These are phyloP conservation scores for Orussus abietinus DNA, from an alignment of 1,140 invertebrate genomes.

Conservation along the genomic window DNA sequence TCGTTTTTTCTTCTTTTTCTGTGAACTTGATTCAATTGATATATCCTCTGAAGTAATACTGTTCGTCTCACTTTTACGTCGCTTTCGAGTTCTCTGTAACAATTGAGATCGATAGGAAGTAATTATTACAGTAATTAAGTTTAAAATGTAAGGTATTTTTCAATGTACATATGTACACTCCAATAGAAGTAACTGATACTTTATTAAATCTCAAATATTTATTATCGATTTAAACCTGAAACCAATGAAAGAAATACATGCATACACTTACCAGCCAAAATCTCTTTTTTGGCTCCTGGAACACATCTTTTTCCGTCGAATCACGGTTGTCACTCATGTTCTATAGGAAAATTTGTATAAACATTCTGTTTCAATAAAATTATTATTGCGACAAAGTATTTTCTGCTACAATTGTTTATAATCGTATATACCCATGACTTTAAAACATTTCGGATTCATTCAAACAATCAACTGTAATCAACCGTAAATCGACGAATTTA, in stretches of 20 bases:
- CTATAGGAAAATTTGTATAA: slow-evolving; percentile 3
- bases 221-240: background rate
- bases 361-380: slow-evolving; percentile 3
- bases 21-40: slow-evolving; percentile 35
- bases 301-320: slow-evolving; percentile 34
- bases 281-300: slow-evolving; percentile 43
- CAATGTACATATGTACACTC: too few relatives aligned
- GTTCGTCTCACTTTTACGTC: slow-evolving; percentile 42
- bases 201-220: too few relatives aligned
- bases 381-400: too few relatives aligned
- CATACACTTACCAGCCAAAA: slow-evolving; percentile 43
- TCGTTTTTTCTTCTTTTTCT: slow-evolving; percentile 41
- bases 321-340: slow-evolving; percentile 31
- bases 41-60: slow-evolving; percentile 44
- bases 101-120: too few relatives aligned
- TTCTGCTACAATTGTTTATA: too few relatives aligned
- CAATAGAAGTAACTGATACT: too few relatives aligned
- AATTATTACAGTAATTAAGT: too few relatives aligned
- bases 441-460: slow-evolving; percentile 5
- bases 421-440: background rate
- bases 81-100: slow-evolving; percentile 44
- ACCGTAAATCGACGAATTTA: background rate
- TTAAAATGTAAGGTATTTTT: background rate
- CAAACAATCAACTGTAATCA: slow-evolving; percentile 1
- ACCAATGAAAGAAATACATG: background rate